A percentile compares a stretch with the other conserved stretches of the same genome.
Conservation (phyloP, 2,113 vertebrate genomes). For the Oryzias celebensis region DNA sequence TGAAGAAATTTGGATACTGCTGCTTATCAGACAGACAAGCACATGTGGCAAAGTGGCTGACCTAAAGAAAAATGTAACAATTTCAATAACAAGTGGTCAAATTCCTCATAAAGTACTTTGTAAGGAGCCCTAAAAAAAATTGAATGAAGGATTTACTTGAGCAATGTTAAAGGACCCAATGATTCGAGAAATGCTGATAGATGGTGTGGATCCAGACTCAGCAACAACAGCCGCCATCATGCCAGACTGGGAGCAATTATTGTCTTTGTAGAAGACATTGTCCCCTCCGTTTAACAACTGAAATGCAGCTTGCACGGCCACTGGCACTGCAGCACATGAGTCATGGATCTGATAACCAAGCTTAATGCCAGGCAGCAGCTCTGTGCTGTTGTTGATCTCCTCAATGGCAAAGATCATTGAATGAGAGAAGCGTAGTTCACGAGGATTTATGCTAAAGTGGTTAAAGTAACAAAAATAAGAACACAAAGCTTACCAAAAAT, state of each 20-base stretch:
- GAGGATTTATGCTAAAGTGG: conserved; percentile 65
- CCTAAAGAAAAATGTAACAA: too few species aligned
- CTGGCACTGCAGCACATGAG: conserved; percentile 56
- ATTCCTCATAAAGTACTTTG: too few species aligned
- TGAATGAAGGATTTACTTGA: conserved; percentile 45
- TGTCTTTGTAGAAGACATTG: conserved; percentile 61
- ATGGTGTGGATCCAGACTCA: conserved; percentile 75
- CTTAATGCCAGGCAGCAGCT: conserved; percentile 67
- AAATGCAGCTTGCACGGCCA: conserved; percentile 13
- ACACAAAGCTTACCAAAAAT: too few species aligned
- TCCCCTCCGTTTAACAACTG: conserved; percentile 72
- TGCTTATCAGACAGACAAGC: too few species aligned
- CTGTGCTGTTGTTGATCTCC: conserved; percentile 71
- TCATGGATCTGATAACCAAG: conserved; percentile 73
- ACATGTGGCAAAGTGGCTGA: too few species aligned
- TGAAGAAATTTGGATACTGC: too few species aligned
- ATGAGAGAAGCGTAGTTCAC: conserved; percentile 64
- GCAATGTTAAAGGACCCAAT: conserved; percentile 72
- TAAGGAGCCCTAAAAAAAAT: not conserved
- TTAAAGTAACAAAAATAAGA: not conserved
- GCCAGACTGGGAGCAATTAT: conserved; percentile 41
- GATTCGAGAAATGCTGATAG: conserved; percentile 72
- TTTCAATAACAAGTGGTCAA: too few species aligned
- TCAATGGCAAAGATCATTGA: conserved; percentile 74
- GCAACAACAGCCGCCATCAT: conserved; percentile 63